Evolutionary conservation across 2,113 vertebrate species (phyloP).

Genomic region (Stomatorhinus ivindoensis): DNA sequence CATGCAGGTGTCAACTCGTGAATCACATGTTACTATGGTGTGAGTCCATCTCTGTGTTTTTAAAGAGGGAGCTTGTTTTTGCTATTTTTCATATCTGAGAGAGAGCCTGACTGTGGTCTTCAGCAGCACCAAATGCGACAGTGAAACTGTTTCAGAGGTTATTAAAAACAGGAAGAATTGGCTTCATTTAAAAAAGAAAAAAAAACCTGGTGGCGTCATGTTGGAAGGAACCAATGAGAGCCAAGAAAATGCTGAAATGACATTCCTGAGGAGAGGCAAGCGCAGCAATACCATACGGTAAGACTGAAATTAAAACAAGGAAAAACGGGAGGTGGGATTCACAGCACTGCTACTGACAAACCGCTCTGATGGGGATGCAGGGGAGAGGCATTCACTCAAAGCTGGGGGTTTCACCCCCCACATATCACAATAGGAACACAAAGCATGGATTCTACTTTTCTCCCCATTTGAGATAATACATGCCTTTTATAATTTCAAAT

Average conservation of each 20-base stretch:
- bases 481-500: background rate
- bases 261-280: background rate
- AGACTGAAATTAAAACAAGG: background rate
- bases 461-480: background rate
- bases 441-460: background rate
- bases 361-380: background rate
- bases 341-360: constrained; percentile 10
- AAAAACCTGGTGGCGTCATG: background rate
- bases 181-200: background rate
- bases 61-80: background rate
- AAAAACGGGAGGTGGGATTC: background rate
- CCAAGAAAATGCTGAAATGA: background rate
- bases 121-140: background rate
- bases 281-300: background rate
- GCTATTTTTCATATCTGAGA: background rate
- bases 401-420: background rate
- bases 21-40: constrained; percentile 49
- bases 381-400: background rate
- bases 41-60: constrained; percentile 11
- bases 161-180: background rate
- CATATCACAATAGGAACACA: background rate
- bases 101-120: background rate
- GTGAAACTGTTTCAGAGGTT: background rate
- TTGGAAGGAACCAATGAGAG: background rate
- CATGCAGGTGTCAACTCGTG: constrained; percentile 20